Evolutionary conservation across 2,888 invertebrate species (phyloP).

Genomic region (Amblyteles armatorius): DNA sequence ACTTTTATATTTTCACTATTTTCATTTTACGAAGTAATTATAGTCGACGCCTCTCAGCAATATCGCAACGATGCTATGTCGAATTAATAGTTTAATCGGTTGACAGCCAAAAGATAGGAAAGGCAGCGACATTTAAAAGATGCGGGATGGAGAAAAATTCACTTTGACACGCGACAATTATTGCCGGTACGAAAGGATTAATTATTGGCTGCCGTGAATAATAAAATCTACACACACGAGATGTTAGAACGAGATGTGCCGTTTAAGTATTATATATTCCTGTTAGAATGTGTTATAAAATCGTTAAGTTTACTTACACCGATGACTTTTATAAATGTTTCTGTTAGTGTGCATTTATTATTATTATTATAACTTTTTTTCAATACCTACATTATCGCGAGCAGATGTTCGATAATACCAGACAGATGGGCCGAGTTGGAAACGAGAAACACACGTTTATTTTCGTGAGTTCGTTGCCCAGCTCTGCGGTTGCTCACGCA

Average conservation of each 20-base stretch:
- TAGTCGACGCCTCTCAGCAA: background rate
- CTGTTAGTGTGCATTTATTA: slow-evolving; percentile 13
- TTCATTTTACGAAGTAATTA: background rate
- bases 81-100: background rate
- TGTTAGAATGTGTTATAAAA: background rate
- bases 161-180: background rate
- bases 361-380: slow-evolving; percentile 26
- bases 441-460: slow-evolving; percentile 35
- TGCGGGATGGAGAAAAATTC: background rate
- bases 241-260: background rate
- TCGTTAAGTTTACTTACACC: background rate
- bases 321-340: slow-evolving; percentile 2
- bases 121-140: background rate
- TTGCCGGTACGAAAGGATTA: background rate
- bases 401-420: slow-evolving; percentile 63
- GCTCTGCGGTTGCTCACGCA: background rate
- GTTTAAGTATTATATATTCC: background rate
- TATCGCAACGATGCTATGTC: background rate
- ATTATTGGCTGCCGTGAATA: background rate
- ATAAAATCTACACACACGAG: background rate
- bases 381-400: slow-evolving; percentile 40
- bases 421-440: slow-evolving; percentile 41
- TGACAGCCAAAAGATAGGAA: background rate
- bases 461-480: slow-evolving; percentile 45
- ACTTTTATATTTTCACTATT: background rate